Evolutionary conservation across 2,113 vertebrate species (phyloP).

Genomic region (Crypturellus undulatus): DNA sequence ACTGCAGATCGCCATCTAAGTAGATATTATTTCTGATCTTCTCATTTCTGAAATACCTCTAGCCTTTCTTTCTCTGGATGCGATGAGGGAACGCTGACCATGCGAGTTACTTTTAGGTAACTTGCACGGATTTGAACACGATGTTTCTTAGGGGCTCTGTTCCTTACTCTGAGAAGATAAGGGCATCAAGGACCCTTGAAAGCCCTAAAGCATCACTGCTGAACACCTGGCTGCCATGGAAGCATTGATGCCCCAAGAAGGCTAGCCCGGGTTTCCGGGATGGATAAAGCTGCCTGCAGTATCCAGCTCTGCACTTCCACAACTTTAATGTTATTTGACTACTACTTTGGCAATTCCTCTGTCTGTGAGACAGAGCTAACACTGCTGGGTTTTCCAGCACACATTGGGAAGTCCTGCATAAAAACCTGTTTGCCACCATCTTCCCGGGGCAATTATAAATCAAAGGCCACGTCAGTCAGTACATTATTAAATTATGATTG

Average conservation of each 20-base stretch:
- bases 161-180: background rate
- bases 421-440: background rate
- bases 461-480: background rate
- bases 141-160: background rate
- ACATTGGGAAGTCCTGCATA: background rate
- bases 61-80: background rate
- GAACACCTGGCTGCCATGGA: background rate
- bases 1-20: background rate
- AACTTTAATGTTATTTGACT: background rate
- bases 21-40: constrained; percentile 14
- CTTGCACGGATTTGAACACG: background rate
- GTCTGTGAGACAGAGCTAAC: background rate
- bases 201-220: background rate
- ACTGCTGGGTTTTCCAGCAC: background rate
- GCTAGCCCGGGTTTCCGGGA: background rate
- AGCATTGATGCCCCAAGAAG: background rate
- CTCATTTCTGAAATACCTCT: constrained; percentile 6
- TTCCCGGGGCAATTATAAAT: background rate
- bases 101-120: background rate
- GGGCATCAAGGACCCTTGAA: background rate
- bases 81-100: background rate
- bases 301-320: background rate
- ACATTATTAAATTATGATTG: constrained; percentile 34
- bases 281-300: background rate
- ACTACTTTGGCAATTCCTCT: background rate